phyloP scores from a whole-genome alignment of 2,113 vertebrate genomes.

The Indri indri region DNA sequence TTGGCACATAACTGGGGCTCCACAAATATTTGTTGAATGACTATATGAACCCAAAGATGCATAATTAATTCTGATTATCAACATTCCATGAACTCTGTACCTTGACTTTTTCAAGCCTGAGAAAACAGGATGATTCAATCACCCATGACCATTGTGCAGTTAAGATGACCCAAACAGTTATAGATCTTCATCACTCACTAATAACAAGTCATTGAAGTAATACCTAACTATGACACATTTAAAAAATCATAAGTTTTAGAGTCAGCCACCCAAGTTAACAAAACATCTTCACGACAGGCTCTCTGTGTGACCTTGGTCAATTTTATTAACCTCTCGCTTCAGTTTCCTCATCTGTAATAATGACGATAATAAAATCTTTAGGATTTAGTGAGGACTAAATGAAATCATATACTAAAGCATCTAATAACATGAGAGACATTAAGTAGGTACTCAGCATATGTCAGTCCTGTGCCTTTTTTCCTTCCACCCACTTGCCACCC shows the following conservation, averaged over 20 bases:
- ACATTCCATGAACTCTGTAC: background rate
- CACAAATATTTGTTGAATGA: background rate
- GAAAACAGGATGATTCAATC: background rate
- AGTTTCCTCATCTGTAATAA: constrained; percentile 4
- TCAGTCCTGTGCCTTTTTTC: background rate
- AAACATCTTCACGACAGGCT: background rate
- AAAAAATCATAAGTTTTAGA: background rate
- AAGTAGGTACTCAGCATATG: background rate
- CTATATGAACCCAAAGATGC: background rate
- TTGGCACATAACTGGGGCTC: background rate
- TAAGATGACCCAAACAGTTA: background rate
- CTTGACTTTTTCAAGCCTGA: background rate
- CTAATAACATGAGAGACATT: background rate
- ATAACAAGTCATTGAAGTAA: background rate
- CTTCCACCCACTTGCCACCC: background rate
- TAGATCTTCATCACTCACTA: background rate
- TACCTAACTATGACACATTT: background rate
- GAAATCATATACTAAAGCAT: background rate
- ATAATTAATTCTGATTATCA: background rate
- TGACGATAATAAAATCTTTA: background rate
- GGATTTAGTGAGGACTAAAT: background rate
- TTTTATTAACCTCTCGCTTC: background rate
- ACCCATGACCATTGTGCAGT: background rate
- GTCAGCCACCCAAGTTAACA: background rate
- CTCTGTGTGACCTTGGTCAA: background rate